A percentile compares a stretch with the other conserved stretches of the same genome.
These are phyloP conservation scores for Pteromalus puparum DNA, from an alignment of 1,140 invertebrate species.

Conservation along the genomic window DNA sequence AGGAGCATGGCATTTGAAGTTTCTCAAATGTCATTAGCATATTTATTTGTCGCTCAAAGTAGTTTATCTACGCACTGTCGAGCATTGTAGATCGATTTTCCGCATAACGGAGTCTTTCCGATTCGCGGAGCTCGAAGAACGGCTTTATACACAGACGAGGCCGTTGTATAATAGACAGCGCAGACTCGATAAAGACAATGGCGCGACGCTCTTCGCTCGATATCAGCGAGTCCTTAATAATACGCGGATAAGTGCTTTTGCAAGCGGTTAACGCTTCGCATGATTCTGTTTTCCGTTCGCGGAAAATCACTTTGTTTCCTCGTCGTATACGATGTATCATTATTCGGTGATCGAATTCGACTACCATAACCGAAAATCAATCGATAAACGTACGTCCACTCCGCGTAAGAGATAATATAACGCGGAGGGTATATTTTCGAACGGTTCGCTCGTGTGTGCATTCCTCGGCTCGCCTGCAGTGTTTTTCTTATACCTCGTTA, in stretches of 20 bases:
- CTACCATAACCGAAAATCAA: background rate
- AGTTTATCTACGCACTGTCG: conserved; percentile 63
- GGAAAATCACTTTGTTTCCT: no score
- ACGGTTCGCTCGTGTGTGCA: background rate
- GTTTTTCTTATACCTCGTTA: conserved; percentile 66
- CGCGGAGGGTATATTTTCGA: background rate
- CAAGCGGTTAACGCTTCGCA: background rate
- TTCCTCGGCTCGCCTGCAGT: conserved; percentile 37
- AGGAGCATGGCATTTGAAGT: conserved; percentile 70
- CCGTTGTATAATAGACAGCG: background rate
- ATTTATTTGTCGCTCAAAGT: conserved; percentile 71
- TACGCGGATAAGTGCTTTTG: background rate
- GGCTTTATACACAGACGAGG: background rate
- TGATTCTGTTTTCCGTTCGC: background rate
- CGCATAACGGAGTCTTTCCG: conserved; percentile 52
- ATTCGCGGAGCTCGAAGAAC: background rate
- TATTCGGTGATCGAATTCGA: no score
- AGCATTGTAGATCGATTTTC: conserved; percentile 62
- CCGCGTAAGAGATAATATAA: background rate
- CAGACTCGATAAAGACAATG: background rate
- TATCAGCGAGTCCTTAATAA: background rate
- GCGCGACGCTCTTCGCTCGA: background rate
- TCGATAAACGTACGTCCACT: background rate
- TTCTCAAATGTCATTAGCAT: conserved; percentile 70
- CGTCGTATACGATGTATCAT: background rate